phyloP scores from a whole-genome alignment of 1,140 invertebrate species.

The Cecropterus lyciades region DNA sequence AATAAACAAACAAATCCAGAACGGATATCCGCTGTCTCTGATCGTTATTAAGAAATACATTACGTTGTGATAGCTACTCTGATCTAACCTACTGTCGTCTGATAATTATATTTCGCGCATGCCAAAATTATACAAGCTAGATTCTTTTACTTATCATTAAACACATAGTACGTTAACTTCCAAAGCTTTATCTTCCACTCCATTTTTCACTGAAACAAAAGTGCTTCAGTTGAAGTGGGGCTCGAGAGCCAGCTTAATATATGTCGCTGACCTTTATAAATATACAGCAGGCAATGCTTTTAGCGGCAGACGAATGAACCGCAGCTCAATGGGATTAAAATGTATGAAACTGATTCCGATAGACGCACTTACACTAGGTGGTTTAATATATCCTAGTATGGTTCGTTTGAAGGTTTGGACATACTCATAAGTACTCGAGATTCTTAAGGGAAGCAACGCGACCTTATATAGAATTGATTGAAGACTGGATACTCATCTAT shows the following conservation, averaged over 20 bases:
- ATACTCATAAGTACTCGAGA: no score
- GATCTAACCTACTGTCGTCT: no score
- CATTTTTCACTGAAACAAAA: constrained; percentile 8
- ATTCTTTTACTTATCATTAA: no score
- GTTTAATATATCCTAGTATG: constrained; percentile 7
- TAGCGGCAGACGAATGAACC: constrained; percentile 73
- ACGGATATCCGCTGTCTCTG: no score
- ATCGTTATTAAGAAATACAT: no score
- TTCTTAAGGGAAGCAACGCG: no score
- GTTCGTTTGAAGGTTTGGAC: neutral
- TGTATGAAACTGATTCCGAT: constrained; percentile 62
- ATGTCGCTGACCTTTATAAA: constrained; percentile 67
- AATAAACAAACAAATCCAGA: no score
- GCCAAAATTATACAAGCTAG: no score
- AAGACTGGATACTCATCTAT: no score
- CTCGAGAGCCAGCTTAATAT: constrained; percentile 32
- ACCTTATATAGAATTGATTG: no score
- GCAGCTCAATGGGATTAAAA: constrained; percentile 61
- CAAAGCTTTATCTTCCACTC: neutral
- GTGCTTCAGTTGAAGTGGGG: constrained; percentile 9
- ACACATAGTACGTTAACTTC: neutral
- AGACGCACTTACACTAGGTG: constrained; percentile 10
- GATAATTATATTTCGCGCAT: no score
- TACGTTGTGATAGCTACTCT: no score
- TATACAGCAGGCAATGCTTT: constrained; percentile 82